A percentile compares a stretch with the other conserved stretches of the same genome.
phyloP scores from a whole-genome alignment of 1,140 invertebrate species.

The Hyles euphorbiae region DNA sequence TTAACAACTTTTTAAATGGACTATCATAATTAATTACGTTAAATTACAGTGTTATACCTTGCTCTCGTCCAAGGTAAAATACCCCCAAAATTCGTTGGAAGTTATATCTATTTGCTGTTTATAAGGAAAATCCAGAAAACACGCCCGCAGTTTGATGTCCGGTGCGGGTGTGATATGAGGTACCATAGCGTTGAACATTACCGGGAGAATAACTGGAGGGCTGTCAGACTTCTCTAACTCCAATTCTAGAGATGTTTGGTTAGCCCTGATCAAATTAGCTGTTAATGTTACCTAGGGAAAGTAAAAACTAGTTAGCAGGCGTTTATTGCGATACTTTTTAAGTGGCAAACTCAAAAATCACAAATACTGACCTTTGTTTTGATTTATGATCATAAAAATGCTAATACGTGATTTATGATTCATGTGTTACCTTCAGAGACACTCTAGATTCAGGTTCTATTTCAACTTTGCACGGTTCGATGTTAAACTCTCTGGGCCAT shows the following conservation, averaged over 20 bases:
- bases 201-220: conserved; percentile 52
- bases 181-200: conserved; percentile 56
- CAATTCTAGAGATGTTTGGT: conserved; percentile 56
- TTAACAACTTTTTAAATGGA: no score
- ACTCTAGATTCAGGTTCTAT: conserved; percentile 49
- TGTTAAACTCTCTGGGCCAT: conserved; percentile 60
- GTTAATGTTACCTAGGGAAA: conserved; percentile 49
- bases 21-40: no score
- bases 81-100: conserved; percentile 52
- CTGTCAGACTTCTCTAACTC: conserved; percentile 64
- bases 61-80: conserved; percentile 48
- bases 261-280: conserved; percentile 57
- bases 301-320: conserved; percentile 13
- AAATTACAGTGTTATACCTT: conserved; percentile 28
- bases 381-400: no score
- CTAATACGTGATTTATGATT: no score
- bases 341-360: no score
- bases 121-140: conserved; percentile 55
- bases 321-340: no score
- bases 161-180: conserved; percentile 47
- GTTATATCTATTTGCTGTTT: conserved; percentile 39
- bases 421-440: conserved; percentile 38
- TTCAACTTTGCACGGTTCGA: conserved; percentile 49
- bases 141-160: conserved; percentile 51
- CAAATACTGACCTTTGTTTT: no score